These are phyloP conservation scores for Philypnodon macrostomus DNA, from an alignment of 2,797 vertebrate genomes.

Conservation along the genomic window DNA sequence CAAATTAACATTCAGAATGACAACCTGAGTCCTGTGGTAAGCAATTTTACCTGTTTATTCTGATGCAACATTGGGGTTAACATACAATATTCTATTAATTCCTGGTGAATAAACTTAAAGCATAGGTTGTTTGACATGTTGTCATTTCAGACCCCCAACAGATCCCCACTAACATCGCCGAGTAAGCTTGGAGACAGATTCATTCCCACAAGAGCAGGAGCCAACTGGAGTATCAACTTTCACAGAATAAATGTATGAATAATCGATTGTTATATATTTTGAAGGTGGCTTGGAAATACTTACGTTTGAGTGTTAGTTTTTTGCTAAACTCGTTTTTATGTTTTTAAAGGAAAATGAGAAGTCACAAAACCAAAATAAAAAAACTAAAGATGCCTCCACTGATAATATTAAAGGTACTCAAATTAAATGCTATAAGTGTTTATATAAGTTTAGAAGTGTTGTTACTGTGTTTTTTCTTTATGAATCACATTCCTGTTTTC, in stretches of 20 bases:
- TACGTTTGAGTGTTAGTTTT: background rate
- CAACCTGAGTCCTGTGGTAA: slow-evolving; percentile 84
- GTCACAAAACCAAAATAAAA: slow-evolving; percentile 89
- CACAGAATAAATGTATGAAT: slow-evolving; percentile 86
- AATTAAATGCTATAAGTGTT: slow-evolving; percentile 1
- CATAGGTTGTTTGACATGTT: too few relatives aligned
- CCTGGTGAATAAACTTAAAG: too few relatives aligned
- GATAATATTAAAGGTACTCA: slow-evolving; percentile 94
- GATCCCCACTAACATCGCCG: slow-evolving; percentile 89
- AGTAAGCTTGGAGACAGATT: slow-evolving; percentile 94
- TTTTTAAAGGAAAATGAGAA: slow-evolving; percentile 87
- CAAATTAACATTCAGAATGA: slow-evolving; percentile 90
- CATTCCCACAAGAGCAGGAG: slow-evolving; percentile 89
- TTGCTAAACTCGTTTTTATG: background rate
- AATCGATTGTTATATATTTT: background rate
- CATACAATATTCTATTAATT: background rate
- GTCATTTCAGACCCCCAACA: slow-evolving; percentile 80
- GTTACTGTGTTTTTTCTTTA: background rate
- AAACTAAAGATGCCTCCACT: slow-evolving; percentile 90
- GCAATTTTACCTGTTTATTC: slow-evolving; percentile 41
- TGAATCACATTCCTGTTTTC: slow-evolving; percentile 4
- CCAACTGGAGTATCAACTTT: slow-evolving; percentile 94
- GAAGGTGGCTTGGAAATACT: background rate
- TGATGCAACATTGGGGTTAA: background rate
- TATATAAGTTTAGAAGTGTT: background rate